Evolutionary conservation across 2,113 vertebrate genomes (phyloP).

Genomic region (Zingel zingel): DNA sequence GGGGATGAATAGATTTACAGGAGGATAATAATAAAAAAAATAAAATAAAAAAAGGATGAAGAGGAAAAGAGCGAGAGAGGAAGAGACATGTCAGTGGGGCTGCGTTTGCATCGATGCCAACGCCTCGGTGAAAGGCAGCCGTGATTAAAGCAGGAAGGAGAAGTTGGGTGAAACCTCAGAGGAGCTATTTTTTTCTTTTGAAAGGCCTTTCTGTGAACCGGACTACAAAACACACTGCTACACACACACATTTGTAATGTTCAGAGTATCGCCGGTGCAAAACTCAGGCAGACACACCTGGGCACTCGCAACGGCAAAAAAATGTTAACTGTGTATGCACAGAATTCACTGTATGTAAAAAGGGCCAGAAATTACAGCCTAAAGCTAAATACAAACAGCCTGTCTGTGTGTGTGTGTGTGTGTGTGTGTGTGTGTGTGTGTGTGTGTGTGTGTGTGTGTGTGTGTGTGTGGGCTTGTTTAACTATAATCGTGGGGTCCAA

Average conservation of each 20-base stretch:
- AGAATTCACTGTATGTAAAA: background rate
- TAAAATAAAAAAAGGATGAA: constrained; percentile 53
- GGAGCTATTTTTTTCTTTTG: constrained; percentile 24
- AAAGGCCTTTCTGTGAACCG: constrained; percentile 53
- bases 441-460: background rate
- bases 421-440: background rate
- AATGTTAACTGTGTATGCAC: background rate
- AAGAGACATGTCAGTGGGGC: constrained; percentile 59
- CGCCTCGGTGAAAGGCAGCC: constrained; percentile 45
- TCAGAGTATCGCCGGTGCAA: background rate
- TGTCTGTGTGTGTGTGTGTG: background rate
- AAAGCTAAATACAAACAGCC: background rate
- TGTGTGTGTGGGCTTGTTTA: background rate
- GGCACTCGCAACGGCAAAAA: too few species aligned
- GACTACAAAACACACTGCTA: constrained; percentile 45
- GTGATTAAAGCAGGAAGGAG: constrained; percentile 72
- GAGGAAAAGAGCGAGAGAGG: constrained; percentile 36
- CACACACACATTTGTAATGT: constrained; percentile 2
- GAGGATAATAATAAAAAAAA: constrained; percentile 61
- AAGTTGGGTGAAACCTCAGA: constrained; percentile 68
- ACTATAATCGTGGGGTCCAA: too few species aligned
- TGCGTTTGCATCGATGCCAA: constrained; percentile 58
- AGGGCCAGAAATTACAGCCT: background rate
- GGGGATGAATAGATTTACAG: constrained; percentile 57
- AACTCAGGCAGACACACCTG: constrained; percentile 3